These are phyloP conservation scores for Cottus gobio DNA, from an alignment of 2,113 vertebrate genomes.

Conservation along the genomic window DNA sequence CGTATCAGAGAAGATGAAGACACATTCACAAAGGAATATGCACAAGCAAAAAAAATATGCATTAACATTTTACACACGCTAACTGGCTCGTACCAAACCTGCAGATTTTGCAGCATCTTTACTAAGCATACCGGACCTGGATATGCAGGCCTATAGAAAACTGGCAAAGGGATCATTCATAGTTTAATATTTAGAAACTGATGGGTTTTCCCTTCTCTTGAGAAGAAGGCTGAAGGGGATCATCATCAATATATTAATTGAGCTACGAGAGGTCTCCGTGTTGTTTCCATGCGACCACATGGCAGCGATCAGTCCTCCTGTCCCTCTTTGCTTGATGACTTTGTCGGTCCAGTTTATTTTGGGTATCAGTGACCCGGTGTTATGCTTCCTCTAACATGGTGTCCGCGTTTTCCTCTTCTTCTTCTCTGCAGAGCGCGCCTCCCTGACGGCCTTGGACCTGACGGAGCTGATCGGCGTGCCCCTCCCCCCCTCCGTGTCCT, in stretches of 20 bases:
- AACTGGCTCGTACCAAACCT: too few relatives aligned
- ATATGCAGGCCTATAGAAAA: neutral
- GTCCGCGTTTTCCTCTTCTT: slow-evolving; percentile 17
- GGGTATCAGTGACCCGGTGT: neutral
- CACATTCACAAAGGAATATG: neutral
- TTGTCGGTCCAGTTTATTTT: neutral
- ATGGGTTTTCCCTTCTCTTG: neutral
- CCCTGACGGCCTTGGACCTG: slow-evolving; percentile 87
- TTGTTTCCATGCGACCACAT: neutral
- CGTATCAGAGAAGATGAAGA: neutral
- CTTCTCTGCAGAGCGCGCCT: slow-evolving; percentile 78
- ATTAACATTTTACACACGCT: too few relatives aligned
- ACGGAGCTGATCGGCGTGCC: slow-evolving; percentile 95
- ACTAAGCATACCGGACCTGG: too few relatives aligned
- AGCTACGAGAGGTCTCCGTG: neutral
- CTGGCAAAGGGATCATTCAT: neutral
- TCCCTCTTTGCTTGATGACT: neutral
- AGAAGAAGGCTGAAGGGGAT: neutral
- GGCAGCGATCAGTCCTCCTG: neutral
- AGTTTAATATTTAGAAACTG: neutral
- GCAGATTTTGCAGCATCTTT: too few relatives aligned
- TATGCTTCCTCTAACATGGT: neutral
- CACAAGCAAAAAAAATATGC: neutral
- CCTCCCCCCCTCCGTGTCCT: slow-evolving; percentile 93
- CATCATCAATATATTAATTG: neutral